These are phyloP conservation scores for Clarias platycephalus DNA, from an alignment of 2,797 vertebrate species.

Conservation along the genomic window DNA sequence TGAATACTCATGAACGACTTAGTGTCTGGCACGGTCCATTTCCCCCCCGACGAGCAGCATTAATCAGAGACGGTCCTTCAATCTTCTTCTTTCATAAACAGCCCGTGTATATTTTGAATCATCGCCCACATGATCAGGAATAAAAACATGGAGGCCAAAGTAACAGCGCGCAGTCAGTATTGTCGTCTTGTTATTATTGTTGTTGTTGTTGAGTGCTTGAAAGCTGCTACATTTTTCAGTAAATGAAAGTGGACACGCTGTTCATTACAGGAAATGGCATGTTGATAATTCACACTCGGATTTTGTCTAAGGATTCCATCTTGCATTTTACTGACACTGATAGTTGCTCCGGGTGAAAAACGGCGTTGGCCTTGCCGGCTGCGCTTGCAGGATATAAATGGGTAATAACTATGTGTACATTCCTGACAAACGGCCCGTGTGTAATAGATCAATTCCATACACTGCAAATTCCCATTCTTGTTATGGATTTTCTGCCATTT, in stretches of 20 bases:
- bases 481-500: constrained; percentile 72
- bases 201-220: not conserved
- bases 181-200: not conserved
- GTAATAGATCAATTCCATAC: constrained; percentile 66
- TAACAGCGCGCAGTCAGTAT: not conserved
- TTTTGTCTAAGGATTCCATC: constrained; percentile 38
- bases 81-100: not conserved
- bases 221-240: not conserved
- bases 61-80: not conserved
- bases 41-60: not conserved
- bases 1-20: not conserved
- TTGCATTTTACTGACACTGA: constrained; percentile 58
- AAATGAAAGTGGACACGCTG: constrained; percentile 6
- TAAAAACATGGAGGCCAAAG: not conserved
- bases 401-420: constrained; percentile 72
- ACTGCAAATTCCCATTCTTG: constrained; percentile 59
- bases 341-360: constrained; percentile 59
- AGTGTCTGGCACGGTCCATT: not conserved
- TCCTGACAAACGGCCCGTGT: constrained; percentile 60
- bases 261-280: constrained; percentile 4
- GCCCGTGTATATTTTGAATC: not conserved
- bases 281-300: constrained; percentile 12
- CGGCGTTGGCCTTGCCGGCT: constrained; percentile 45
- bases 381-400: constrained; percentile 63
- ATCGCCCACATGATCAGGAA: not conserved